Evolutionary conservation across 1,140 invertebrate genomes (phyloP), one percentile per base, ranked within the genome.

Genomic region (Campodea augens): DNA sequence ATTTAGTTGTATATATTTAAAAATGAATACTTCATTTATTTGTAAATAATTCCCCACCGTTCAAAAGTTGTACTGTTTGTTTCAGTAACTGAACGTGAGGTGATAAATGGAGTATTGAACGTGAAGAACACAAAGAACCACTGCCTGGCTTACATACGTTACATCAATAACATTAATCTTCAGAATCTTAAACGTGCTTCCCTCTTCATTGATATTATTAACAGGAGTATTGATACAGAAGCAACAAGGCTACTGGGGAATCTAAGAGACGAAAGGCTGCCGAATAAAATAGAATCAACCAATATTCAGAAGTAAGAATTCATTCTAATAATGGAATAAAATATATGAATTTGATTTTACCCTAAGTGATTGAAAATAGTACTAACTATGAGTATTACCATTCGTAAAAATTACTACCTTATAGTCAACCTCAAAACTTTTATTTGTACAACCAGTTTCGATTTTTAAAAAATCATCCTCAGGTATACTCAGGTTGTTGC

Each of bases 141-240:
- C 63, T 92, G 88, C 54, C 64, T 97, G n/a, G 89, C 89, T 0
- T 96, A 95, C 58, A 75, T 96, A 2, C 70, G 93, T 38, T 89
- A 92, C 59, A 97, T 98, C 56, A 91, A 92, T 61, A 97, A 97
- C 57, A 96, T 98, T 23, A 96, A 97, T 63, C 68, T 96, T 22
- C 88, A 92, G 61, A 90, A 96, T 60, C 63, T 95, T 19, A 83
- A 86, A 54, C 91, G 92, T 60, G 90, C 90, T 2, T 80, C 83
- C 39, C 76, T 93, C 18, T 98, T 95, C 57, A 75, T 98, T 41
- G 93, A 98, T 61, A 91, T 98, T 39, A 71, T 84, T 1, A 92
- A 93, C 59, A 68, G 90, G 52, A 86, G 84, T 58, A 73, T 97
- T 40, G 92, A 98, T 60, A 80, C 81, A 0, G 92, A 98, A 63